These are phyloP conservation scores for Caenorhabditis doughertyi DNA, from an alignment of 2,888 invertebrate genomes.

Conservation along the genomic window DNA sequence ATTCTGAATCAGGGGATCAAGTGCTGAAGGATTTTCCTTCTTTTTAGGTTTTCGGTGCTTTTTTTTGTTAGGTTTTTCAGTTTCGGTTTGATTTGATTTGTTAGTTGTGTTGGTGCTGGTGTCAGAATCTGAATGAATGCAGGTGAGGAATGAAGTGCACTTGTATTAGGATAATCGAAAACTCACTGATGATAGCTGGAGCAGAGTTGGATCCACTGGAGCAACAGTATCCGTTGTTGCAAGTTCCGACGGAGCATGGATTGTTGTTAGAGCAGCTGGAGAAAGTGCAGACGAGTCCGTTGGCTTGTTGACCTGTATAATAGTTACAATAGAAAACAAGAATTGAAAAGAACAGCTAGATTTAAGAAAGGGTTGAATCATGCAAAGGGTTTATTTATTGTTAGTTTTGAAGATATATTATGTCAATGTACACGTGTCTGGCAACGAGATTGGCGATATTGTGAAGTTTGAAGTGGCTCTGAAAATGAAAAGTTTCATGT, in stretches of 20 bases:
- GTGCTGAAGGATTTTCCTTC: background rate
- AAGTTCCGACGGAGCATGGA: constrained; percentile 80
- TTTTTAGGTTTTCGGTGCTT: constrained; percentile 49
- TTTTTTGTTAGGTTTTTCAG: constrained; percentile 42
- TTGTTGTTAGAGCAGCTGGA: constrained; percentile 78
- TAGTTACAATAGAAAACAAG: constrained; percentile 2
- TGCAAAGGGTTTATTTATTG: constrained; percentile 51
- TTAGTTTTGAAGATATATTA: constrained; percentile 26
- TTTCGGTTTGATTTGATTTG: constrained; percentile 27
- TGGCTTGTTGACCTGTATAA: constrained; percentile 63
- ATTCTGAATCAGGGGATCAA: constrained; percentile 57
- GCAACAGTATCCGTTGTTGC: constrained; percentile 82
- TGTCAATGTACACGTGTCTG: constrained; percentile 51
- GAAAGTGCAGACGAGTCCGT: constrained; percentile 81
- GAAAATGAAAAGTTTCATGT: constrained; percentile 2
- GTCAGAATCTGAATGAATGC: constrained; percentile 37
- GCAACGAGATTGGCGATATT: constrained; percentile 36
- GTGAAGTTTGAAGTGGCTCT: background rate
- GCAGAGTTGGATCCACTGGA: constrained; percentile 62
- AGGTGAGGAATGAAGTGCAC: background rate
- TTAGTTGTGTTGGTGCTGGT: constrained; percentile 38
- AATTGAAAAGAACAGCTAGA: background rate
- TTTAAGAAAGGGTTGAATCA: constrained; percentile 32
- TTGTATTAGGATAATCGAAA: too few species aligned
- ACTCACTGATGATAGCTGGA: constrained; percentile 70